Evolutionary conservation across 2,888 invertebrate species (phyloP).

Genomic region (Tipula confusa): DNA sequence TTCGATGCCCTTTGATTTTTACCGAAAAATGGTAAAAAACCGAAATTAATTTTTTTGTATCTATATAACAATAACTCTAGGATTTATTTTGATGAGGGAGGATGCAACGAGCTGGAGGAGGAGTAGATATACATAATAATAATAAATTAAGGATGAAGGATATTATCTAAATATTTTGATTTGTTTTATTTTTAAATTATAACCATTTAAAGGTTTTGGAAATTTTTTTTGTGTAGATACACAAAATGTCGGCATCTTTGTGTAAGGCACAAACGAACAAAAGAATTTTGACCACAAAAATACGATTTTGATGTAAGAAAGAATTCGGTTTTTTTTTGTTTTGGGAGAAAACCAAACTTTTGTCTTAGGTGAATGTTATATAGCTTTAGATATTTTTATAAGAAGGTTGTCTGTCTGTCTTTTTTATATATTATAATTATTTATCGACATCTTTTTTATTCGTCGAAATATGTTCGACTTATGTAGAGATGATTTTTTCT

Average conservation of each 20-base stretch:
- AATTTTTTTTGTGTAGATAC: neutral
- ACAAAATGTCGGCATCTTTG: neutral
- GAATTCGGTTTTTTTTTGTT: neutral
- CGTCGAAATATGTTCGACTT: neutral
- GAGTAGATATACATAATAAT: neutral
- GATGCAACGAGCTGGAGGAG: neutral
- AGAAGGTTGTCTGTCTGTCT: neutral
- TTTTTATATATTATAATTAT: neutral
- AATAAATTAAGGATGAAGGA: slow-evolving; percentile 20
- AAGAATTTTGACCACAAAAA: slow-evolving; percentile 9
- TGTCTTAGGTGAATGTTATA: neutral
- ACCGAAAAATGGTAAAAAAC: neutral
- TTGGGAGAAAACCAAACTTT: neutral
- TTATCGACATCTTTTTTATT: neutral
- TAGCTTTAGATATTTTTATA: neutral
- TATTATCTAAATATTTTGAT: slow-evolving; percentile 5
- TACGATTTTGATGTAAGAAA: neutral
- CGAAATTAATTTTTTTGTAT: neutral
- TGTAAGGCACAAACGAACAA: neutral
- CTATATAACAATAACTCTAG: neutral
- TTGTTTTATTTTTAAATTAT: neutral
- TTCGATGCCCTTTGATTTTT: neutral
- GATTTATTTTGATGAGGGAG: neutral
- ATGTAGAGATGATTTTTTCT: too few relatives aligned
- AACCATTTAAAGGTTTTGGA: neutral